Evolutionary conservation across 2,797 vertebrate species (phyloP).

Genomic region (Emys orbicularis): DNA sequence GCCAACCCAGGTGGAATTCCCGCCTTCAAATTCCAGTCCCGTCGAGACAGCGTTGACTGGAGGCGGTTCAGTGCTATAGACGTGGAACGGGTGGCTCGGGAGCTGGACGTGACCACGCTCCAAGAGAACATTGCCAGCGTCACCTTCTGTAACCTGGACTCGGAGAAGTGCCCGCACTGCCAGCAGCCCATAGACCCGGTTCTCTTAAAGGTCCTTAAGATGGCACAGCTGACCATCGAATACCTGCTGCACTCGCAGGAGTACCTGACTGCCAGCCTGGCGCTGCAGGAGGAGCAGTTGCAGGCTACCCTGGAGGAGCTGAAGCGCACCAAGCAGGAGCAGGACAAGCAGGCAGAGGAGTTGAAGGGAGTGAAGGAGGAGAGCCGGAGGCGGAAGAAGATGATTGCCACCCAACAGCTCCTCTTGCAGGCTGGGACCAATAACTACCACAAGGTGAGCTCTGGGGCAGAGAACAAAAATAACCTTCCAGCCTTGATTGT

Average conservation of each 20-base stretch:
- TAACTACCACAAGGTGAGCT: constrained; percentile 78
- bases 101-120: constrained; percentile 80
- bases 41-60: constrained; percentile 79
- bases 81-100: constrained; percentile 80
- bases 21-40: constrained; percentile 82
- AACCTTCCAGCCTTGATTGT: neutral
- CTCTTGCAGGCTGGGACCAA: constrained; percentile 78
- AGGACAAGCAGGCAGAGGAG: constrained; percentile 64
- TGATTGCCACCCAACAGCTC: constrained; percentile 80
- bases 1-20: constrained; percentile 5
- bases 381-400: constrained; percentile 79
- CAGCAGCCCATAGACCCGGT: constrained; percentile 74
- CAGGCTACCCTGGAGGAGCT: constrained; percentile 65
- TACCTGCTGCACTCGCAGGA: constrained; percentile 86
- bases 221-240: constrained; percentile 86
- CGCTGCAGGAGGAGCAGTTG: constrained; percentile 71
- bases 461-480: neutral
- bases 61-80: constrained; percentile 81
- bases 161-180: constrained; percentile 81
- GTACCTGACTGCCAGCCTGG: constrained; percentile 72
- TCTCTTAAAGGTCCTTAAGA: constrained; percentile 83
- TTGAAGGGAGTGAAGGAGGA: constrained; percentile 77
- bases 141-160: constrained; percentile 82
- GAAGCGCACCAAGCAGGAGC: constrained; percentile 64
- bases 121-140: constrained; percentile 80